Base-by-base conservation (phyloP, 2,888 invertebrate species). In the Latrodectus elegans region DNA sequence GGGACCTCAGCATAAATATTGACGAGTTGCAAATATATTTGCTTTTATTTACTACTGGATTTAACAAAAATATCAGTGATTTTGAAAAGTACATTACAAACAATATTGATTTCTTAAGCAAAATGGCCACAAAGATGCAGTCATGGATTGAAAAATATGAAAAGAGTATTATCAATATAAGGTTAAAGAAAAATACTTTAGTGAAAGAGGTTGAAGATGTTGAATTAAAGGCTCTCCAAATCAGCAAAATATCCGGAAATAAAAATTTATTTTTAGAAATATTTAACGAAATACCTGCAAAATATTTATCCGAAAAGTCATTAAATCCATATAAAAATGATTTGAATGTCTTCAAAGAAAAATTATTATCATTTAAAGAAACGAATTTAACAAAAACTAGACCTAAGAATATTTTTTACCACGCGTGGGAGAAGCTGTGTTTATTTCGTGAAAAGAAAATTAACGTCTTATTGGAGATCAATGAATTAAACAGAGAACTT, bases 1-100 rank as follows among this genome's bases (percentile, higher is more conserved):
- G 65, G 52, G 86, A 86, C 49, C 22, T 86, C 6, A 71, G 55
- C 15, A 76, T 86, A 8, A 76, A 71, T 15, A 22, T 65, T 15
- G 81, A 81, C 26, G 86, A 86, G 53, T n/a, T 81, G n/a, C 81
- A 77, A n/a, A 0, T 86, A 2, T 72, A 71, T 70, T 67, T 86
- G 14, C 6, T 86, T 0, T 15, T 75, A 26, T 77, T 60, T 60
- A 6, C n/a, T 15, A 60, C 14, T 11, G n/a, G n/a, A 10, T 6
- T n/a, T n/a, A 60, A 60, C 14, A 60, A n/a, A 15, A 15, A 15
- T 15, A 10, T 15, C 60, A 15, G 6, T 15, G n/a, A 60, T n/a
- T 15, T 60, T 15, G n/a, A 12, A 11, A 60, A 60, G 0, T 60
- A 60, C 60, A 60, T 60, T 0, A 12, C 6, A 10, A n/a, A 60